Evolutionary conservation across 2,888 invertebrate genomes (phyloP), one percentile per base, ranked within the genome.

Genomic region (Aspidiotus rigidus): DNA sequence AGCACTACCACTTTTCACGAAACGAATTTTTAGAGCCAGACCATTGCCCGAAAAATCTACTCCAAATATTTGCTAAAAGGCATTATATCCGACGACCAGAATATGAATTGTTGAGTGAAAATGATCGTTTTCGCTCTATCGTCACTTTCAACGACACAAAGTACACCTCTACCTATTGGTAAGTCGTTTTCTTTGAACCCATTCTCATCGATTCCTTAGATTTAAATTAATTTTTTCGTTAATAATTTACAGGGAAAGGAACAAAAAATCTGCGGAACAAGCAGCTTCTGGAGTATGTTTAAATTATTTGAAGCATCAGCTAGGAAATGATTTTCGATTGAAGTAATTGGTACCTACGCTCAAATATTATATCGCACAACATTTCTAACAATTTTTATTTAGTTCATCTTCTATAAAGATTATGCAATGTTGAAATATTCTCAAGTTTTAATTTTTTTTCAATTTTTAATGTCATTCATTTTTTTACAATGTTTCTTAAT

Each of bases 251-350:
- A 85, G 85, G 89, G 94, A 95, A 76, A 95, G 95, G 77, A 95
- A 92, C 77, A 96, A 94, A 78, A 88, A 89, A 77, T 88, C 88
- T 83, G 92, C 96, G 0, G 95, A 97, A 79, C 96, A 97, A 81
- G 91, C 90, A 62, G 93, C 95, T 13, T 95, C 96, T 16, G 80
- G 94, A 74, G 93, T 90, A 13, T 90, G 90, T 76, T 80, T 91
- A 59, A 83, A 84, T 74, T 79, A 84, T 64, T 78, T 91, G 71
- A 87, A 86, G 16, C 76, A 90, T 69, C 79, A 28, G 28, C 28
- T 28, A 5, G 28, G 28, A 28, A 5, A 28, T 28, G 28, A 28
- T 28, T 28, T 28, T 28, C 28, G 28, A 28, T 28, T 28, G 28
- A 28, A 28, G 28, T 28, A 28, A 28, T 28, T 28, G 28, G 28